These are phyloP conservation scores for Drosophila sp. DNA, from an alignment of 1,140 invertebrate genomes.

Conservation along the genomic window DNA sequence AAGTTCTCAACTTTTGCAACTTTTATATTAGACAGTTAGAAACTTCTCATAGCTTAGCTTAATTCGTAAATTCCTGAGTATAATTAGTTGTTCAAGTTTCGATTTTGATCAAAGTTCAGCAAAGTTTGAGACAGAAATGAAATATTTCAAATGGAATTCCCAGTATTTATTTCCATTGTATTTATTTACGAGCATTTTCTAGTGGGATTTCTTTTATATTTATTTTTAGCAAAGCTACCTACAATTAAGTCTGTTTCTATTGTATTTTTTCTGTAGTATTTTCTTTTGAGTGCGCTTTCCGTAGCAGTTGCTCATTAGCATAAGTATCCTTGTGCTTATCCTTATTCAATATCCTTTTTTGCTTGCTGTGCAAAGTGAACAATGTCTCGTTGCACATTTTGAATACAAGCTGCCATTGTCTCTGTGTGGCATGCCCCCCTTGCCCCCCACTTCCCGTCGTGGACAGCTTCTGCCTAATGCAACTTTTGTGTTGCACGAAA, in stretches of 20 bases:
- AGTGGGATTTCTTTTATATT: slow-evolving; percentile 1
- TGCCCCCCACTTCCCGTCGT: background rate
- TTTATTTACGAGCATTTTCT: slow-evolving; percentile 1
- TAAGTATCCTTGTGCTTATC: slow-evolving; percentile 33
- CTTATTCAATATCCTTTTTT: slow-evolving; percentile 45
- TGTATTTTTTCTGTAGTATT: too few relatives aligned
- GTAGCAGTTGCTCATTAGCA: slow-evolving; percentile 41
- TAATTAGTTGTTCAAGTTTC: background rate
- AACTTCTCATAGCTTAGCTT: background rate
- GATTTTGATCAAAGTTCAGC: background rate
- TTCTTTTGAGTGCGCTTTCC: background rate
- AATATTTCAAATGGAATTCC: slow-evolving; percentile 2
- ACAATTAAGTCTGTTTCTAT: slow-evolving; percentile 11
- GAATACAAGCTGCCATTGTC: slow-evolving; percentile 40
- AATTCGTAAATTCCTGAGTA: background rate
- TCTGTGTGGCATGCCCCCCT: background rate
- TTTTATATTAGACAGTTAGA: too few relatives aligned
- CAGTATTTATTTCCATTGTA: background rate
- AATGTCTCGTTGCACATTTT: slow-evolving; percentile 37
- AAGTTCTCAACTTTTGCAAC: too few relatives aligned
- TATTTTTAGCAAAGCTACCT: background rate
- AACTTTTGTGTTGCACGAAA: slow-evolving; percentile 67
- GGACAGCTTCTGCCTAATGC: slow-evolving; percentile 56
- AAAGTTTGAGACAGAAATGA: background rate
- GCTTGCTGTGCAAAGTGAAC: background rate